phyloP scores from a whole-genome alignment of 1,140 invertebrate species.

The Drosophila nasuta region DNA sequence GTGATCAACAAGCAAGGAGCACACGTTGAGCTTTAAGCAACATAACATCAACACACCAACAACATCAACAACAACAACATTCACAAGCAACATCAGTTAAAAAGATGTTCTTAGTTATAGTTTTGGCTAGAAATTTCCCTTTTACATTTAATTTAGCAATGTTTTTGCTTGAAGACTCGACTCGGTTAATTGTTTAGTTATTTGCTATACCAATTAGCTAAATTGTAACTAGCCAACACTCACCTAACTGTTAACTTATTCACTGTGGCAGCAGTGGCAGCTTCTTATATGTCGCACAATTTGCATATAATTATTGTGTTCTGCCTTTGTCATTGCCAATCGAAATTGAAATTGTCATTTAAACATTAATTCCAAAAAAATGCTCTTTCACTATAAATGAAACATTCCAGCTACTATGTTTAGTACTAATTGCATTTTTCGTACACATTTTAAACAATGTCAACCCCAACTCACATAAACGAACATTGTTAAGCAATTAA shows the following conservation, averaged over 20 bases:
- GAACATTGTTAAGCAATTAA: slow-evolving; percentile 56
- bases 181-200: slow-evolving; percentile 45
- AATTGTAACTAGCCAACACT: slow-evolving; percentile 46
- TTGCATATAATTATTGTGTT: slow-evolving; percentile 70
- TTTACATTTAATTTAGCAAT: neutral
- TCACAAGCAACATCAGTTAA: neutral
- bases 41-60: neutral
- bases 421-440: slow-evolving; percentile 1
- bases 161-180: neutral
- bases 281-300: slow-evolving; percentile 63
- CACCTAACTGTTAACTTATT: slow-evolving; percentile 16
- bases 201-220: slow-evolving; percentile 41
- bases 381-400: neutral
- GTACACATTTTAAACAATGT: slow-evolving; percentile 48
- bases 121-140: slow-evolving; percentile 4
- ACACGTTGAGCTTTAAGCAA: slow-evolving; percentile 78
- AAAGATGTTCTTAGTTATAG: slow-evolving; percentile 1
- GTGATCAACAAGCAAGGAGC: slow-evolving; percentile 86
- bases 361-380: slow-evolving; percentile 2
- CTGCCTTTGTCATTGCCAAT: slow-evolving; percentile 31
- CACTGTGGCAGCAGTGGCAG: slow-evolving; percentile 31
- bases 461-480: neutral
- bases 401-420: slow-evolving; percentile 19
- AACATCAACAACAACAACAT: neutral
- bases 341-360: neutral